Percentiles rank a stretch among this genome's conserved stretches.
Evolutionary conservation across 2,113 vertebrate genomes (phyloP).

Genomic region (Theristicus caerulescens): DNA sequence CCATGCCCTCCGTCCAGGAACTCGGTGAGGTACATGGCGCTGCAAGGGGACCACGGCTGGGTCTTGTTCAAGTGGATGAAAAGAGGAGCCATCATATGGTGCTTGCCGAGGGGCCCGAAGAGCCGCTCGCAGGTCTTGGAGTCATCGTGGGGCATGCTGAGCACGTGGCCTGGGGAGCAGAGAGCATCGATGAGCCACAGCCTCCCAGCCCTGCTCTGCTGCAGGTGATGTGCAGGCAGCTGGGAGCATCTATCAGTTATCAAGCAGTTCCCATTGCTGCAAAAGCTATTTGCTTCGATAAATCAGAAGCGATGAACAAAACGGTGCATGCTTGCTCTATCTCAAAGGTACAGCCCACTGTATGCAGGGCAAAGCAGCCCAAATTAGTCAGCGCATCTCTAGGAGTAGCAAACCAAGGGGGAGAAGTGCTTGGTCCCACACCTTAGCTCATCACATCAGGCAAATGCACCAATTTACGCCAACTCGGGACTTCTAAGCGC

Average conservation of each 20-base stretch:
- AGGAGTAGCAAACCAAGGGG: not conserved
- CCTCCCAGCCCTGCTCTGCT: not conserved
- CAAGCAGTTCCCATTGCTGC: not conserved
- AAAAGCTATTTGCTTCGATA: not conserved
- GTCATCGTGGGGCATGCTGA: slow-evolving; percentile 97
- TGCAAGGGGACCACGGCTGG: slow-evolving; percentile 95
- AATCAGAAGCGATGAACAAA: not conserved
- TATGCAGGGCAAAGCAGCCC: not conserved
- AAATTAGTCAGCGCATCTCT: not conserved
- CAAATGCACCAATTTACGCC: not conserved
- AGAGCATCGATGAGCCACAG: not conserved
- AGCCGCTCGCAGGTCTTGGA: slow-evolving; percentile 87
- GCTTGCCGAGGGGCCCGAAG: slow-evolving; percentile 84
- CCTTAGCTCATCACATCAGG: not conserved
- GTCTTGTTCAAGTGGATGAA: slow-evolving; percentile 88
- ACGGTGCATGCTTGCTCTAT: rapidly evolving
- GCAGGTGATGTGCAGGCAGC: rapidly evolving
- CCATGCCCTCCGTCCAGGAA: slow-evolving; percentile 94
- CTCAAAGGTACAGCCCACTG: not conserved
- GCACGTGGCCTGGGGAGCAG: slow-evolving; percentile 84
- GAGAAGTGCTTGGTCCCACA: not conserved
- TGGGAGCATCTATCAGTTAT: not conserved
- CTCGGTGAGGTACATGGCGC: slow-evolving; percentile 90
- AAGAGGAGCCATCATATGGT: slow-evolving; percentile 90
- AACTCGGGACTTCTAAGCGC: rapidly evolving